Conservation (phyloP, 1,140 invertebrate genomes). For the Drosophila nannoptera region DNA sequence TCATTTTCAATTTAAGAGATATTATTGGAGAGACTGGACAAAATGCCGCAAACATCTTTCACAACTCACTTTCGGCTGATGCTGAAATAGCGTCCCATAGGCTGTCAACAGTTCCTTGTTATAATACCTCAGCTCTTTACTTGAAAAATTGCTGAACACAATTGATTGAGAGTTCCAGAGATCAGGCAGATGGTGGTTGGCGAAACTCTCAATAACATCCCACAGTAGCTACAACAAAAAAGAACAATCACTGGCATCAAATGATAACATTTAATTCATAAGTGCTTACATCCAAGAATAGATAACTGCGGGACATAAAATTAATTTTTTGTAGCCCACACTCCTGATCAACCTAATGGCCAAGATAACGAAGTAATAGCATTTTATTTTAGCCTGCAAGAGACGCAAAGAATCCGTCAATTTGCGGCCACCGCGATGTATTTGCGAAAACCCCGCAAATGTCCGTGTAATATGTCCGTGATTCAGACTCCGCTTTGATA, state of each 20-base stretch:
- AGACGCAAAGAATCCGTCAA: slow-evolving; percentile 39
- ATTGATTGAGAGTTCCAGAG: slow-evolving; percentile 23
- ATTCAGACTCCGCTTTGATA: slow-evolving; percentile 27
- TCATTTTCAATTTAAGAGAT: too few relatives aligned
- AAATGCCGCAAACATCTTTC: slow-evolving; percentile 34
- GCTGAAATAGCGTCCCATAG: background rate
- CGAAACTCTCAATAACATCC: slow-evolving; percentile 30
- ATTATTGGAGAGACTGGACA: too few relatives aligned
- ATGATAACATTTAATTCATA: background rate
- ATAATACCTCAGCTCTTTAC: background rate
- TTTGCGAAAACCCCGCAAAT: slow-evolving; percentile 36
- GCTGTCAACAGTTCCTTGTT: background rate
- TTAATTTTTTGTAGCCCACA: background rate
- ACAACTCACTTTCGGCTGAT: background rate
- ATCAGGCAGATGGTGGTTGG: slow-evolving; percentile 10
- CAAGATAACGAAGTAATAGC: slow-evolving; percentile 42
- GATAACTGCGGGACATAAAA: background rate
- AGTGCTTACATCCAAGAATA: slow-evolving; percentile 14
- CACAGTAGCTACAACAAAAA: slow-evolving; percentile 35
- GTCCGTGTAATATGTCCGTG: slow-evolving; percentile 33
- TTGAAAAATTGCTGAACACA: slow-evolving; percentile 34
- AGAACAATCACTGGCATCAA: background rate
- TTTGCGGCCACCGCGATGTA: slow-evolving; percentile 10
- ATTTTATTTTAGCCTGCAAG: slow-evolving; percentile 46
- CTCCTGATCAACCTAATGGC: slow-evolving; percentile 19